These are phyloP conservation scores for Erebia aethiops DNA, from an alignment of 2,888 invertebrate genomes.

Conservation along the genomic window DNA sequence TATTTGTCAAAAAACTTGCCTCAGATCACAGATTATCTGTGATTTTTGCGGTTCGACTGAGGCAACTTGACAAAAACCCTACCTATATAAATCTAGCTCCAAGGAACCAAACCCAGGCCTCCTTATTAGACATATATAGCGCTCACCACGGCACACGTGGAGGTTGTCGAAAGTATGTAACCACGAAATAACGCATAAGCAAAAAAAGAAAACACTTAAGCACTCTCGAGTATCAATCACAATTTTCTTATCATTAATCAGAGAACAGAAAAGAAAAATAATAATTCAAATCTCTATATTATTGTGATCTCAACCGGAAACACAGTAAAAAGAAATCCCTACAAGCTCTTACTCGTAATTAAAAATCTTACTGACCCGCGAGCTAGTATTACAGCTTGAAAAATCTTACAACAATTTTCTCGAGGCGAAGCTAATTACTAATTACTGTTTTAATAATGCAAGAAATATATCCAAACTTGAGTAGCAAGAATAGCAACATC, in stretches of 20 bases:
- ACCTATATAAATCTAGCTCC: too few relatives aligned
- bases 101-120: too few relatives aligned
- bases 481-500: neutral
- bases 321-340: neutral
- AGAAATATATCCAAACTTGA: neutral
- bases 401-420: conserved; percentile 21
- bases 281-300: neutral
- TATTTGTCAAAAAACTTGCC: too few relatives aligned
- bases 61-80: too few relatives aligned
- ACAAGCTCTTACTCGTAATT: conserved; percentile 36
- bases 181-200: too few relatives aligned
- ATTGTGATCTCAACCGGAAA: neutral
- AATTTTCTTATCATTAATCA: neutral
- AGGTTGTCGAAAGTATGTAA: too few relatives aligned
- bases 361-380: conserved; percentile 16
- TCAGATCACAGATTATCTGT: too few relatives aligned
- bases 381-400: conserved; percentile 18
- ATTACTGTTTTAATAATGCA: conserved; percentile 2
- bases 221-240: too few relatives aligned
- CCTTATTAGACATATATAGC: too few relatives aligned
- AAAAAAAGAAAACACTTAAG: too few relatives aligned
- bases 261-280: neutral
- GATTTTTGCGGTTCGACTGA: too few relatives aligned
- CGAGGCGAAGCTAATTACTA: conserved; percentile 16
- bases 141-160: too few relatives aligned